Percentiles rank a stretch among this genome's conserved stretches.
Conservation (phyloP, 2,113 vertebrate genomes). For the Pipra filicauda region DNA sequence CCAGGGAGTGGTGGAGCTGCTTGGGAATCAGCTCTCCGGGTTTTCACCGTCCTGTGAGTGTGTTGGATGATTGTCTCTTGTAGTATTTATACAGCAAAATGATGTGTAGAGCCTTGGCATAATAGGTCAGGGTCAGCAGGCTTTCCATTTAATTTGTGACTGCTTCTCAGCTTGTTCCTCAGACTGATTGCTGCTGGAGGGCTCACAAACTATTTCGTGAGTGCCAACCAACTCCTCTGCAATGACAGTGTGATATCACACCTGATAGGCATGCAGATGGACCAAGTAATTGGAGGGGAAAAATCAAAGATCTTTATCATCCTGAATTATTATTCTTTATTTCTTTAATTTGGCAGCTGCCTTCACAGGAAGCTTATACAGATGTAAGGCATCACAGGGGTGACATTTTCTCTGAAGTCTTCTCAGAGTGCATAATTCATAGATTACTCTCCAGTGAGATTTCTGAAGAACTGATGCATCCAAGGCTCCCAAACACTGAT, state of each 20-base stretch:
- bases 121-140: not conserved
- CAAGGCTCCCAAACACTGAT: not conserved
- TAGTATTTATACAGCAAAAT: not conserved
- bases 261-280: not conserved
- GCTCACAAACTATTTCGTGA: not conserved
- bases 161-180: not conserved
- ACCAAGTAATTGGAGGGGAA: not conserved
- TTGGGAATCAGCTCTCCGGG: not conserved
- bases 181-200: not conserved
- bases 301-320: not conserved
- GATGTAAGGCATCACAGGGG: not conserved
- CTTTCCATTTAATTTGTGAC: not conserved
- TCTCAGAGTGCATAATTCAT: not conserved
- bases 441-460: not conserved
- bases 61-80: not conserved
- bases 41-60: not conserved
- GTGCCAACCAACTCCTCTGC: not conserved
- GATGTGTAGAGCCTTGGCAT: not conserved
- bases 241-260: not conserved
- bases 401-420: not conserved
- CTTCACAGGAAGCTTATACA: not conserved
- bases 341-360: constrained; percentile 3
- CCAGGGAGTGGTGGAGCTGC: not conserved
- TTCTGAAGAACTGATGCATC: not conserved
- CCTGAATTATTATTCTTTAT: not conserved